phyloP scores from a whole-genome alignment of 2,888 invertebrate species.

The Pyrocoelia pectoralis region DNA sequence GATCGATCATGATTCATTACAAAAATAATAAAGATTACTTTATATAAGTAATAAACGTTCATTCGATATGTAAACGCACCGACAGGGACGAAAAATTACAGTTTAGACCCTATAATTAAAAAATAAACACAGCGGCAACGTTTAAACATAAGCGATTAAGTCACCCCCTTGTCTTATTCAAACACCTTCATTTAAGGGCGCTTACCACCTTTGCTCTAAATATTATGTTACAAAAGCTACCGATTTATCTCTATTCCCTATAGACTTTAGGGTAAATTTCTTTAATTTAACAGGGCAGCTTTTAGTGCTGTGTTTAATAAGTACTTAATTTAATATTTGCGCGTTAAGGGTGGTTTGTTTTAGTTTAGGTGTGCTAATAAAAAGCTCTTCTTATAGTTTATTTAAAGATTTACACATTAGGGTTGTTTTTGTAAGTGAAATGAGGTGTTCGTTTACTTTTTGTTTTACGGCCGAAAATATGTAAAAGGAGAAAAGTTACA shows the following conservation, averaged over 20 bases:
- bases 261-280: constrained; percentile 23
- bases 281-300: constrained; percentile 17
- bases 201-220: constrained; percentile 32
- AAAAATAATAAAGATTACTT: constrained; percentile 54
- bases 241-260: constrained; percentile 31
- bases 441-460: not conserved
- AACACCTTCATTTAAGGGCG: constrained; percentile 29
- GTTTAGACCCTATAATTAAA: constrained; percentile 19
- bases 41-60: constrained; percentile 46
- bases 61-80: constrained; percentile 33
- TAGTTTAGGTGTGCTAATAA: constrained; percentile 35
- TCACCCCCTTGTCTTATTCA: constrained; percentile 28
- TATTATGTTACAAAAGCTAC: constrained; percentile 37
- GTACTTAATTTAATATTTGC: constrained; percentile 31
- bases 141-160: constrained; percentile 29
- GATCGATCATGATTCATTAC: constrained; percentile 55
- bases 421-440: not conserved
- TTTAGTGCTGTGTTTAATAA: constrained; percentile 29
- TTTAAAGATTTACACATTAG: constrained; percentile 16
- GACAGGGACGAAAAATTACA: not conserved
- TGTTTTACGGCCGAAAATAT: not conserved
- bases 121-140: constrained; percentile 30
- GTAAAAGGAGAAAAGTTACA: constrained; percentile 5
- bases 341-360: constrained; percentile 33
- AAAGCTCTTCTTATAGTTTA: constrained; percentile 9